Evolutionary conservation across 1,140 invertebrate species (phyloP).

Genomic region (Drosophila repletoides): DNA sequence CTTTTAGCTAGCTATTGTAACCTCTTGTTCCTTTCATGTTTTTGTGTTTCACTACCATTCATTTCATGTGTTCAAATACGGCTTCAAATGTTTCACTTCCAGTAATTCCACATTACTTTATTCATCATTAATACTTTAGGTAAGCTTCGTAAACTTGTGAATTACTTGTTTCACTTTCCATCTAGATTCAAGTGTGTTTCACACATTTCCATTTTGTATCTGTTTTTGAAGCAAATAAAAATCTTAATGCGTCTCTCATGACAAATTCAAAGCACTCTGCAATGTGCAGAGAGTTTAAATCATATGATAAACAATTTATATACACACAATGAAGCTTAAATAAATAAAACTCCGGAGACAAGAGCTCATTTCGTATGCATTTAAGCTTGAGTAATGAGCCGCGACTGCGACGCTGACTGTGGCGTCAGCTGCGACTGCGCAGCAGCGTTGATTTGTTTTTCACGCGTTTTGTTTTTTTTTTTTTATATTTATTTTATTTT

Average conservation of each 20-base stretch:
- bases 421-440: constrained; percentile 3
- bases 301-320: constrained; percentile 61
- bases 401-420: constrained; percentile 15
- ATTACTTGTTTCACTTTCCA: constrained; percentile 5
- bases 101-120: no score
- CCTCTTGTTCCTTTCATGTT: no score
- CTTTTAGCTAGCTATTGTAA: no score
- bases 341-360: constrained; percentile 50
- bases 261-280: constrained; percentile 40
- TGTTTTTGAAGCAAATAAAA: neutral
- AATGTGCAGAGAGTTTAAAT: constrained; percentile 34
- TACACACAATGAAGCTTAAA: constrained; percentile 48
- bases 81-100: no score
- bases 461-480: constrained; percentile 22
- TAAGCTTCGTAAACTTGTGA: no score
- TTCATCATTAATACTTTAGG: no score
- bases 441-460: constrained; percentile 26
- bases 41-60: no score
- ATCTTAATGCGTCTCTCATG: constrained; percentile 27
- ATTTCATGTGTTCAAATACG: no score
- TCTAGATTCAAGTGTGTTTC: constrained; percentile 2
- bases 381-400: constrained; percentile 72
- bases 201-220: constrained; percentile 6
- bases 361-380: constrained; percentile 72
- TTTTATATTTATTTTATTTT: constrained; percentile 7